Percentiles rank a stretch among this genome's conserved stretches.
phyloP scores from a whole-genome alignment of 2,113 vertebrate genomes.

The Leucoraja erinaceus region DNA sequence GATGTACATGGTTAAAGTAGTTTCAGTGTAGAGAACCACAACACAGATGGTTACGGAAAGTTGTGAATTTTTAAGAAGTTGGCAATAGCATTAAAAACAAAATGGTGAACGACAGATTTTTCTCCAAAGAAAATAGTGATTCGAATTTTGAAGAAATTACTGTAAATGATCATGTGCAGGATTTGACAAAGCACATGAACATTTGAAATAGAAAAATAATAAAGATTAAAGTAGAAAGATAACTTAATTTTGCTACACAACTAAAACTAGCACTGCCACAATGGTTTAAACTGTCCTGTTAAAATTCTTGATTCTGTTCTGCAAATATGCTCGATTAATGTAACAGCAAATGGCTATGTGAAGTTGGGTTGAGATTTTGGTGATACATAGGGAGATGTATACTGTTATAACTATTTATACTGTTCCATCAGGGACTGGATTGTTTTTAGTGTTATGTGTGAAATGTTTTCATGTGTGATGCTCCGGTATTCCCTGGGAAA shows the following conservation, averaged over 20 bases:
- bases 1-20: neutral
- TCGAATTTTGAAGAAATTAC: neutral
- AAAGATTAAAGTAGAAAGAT: neutral
- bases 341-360: neutral
- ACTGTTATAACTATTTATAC: too few species aligned
- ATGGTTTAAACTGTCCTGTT: neutral
- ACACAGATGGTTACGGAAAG: neutral
- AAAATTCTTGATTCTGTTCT: neutral
- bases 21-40: too few species aligned
- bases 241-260: neutral
- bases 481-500: too few species aligned
- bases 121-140: neutral
- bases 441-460: too few species aligned
- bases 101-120: neutral
- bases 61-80: too few species aligned
- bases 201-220: neutral
- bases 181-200: neutral
- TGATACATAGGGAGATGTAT: neutral
- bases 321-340: neutral
- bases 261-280: neutral
- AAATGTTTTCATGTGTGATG: too few species aligned
- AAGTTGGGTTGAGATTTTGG: neutral
- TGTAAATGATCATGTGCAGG: neutral
- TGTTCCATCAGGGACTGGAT: too few species aligned
- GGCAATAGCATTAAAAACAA: neutral